These are phyloP conservation scores for Lytechinus variegatus DNA, from an alignment of 35 echinoderm and acorn worm genomes.

Conservation along the genomic window DNA sequence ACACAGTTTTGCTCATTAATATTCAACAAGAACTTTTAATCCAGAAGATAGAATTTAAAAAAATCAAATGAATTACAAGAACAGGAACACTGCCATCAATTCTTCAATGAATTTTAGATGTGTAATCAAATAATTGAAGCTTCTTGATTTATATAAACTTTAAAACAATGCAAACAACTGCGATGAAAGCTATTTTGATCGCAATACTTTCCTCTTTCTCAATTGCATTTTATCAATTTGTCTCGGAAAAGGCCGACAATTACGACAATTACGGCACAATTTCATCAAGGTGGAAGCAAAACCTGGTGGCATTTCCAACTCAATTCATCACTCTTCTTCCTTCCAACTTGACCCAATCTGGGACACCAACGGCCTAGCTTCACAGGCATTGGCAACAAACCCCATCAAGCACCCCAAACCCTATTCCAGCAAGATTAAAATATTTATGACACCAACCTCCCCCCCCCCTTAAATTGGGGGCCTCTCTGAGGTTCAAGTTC, in stretches of 20 bases:
- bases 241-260: background rate
- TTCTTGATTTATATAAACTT: too few relatives aligned
- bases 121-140: background rate
- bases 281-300: background rate
- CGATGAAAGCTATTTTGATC: background rate
- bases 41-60: background rate
- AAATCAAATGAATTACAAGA: background rate
- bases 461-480: background rate
- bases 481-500: background rate
- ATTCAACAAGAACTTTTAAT: background rate
- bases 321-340: slow-evolving; percentile 2
- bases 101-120: background rate
- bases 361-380: background rate
- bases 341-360: background rate
- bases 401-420: background rate
- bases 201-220: background rate
- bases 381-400: background rate
- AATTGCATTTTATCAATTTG: background rate
- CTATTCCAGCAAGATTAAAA: slow-evolving; percentile 2
- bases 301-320: background rate
- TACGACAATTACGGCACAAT: background rate
- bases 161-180: background rate
- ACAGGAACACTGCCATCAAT: background rate
- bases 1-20: too few relatives aligned
- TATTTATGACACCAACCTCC: background rate